A percentile compares a stretch with the other conserved stretches of the same genome.
phyloP scores from a whole-genome alignment of 2,797 vertebrate genomes.

The Potorous gilbertii region DNA sequence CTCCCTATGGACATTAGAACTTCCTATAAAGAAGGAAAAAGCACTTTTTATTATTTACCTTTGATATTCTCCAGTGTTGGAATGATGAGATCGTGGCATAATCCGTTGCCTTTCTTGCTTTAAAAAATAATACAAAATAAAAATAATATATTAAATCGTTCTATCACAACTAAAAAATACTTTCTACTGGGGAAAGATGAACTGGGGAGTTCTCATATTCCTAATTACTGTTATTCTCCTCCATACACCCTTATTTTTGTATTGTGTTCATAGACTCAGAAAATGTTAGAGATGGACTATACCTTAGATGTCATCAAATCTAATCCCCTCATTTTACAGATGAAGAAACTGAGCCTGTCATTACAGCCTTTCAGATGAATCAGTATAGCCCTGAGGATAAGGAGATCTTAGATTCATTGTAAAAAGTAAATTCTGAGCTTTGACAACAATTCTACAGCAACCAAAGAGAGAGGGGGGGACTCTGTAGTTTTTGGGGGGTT shows the following conservation, averaged over 20 bases:
- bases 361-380: background rate
- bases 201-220: conserved; percentile 19
- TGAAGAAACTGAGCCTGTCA: background rate
- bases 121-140: conserved; percentile 67
- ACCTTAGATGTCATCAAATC: background rate
- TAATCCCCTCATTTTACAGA: background rate
- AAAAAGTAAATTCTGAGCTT: background rate
- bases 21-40: conserved; percentile 11
- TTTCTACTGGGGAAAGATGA: background rate
- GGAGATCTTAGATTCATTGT: background rate
- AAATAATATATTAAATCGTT: conserved; percentile 51
- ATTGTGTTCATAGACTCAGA: background rate
- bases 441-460: background rate
- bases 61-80: conserved; percentile 84
- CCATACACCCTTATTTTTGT: conserved; percentile 28
- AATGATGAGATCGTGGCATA: conserved; percentile 82
- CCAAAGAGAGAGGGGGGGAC: background rate
- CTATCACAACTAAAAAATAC: conserved; percentile 6
- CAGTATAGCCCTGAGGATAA: background rate
- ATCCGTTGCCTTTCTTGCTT: conserved; percentile 88
- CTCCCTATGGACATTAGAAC: background rate
- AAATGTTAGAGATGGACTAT: background rate
- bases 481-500: background rate
- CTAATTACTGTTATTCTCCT: conserved; percentile 28
- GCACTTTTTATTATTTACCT: conserved; percentile 83